phyloP scores from a whole-genome alignment of 1,140 invertebrate species.

The Ericerus pela region DNA sequence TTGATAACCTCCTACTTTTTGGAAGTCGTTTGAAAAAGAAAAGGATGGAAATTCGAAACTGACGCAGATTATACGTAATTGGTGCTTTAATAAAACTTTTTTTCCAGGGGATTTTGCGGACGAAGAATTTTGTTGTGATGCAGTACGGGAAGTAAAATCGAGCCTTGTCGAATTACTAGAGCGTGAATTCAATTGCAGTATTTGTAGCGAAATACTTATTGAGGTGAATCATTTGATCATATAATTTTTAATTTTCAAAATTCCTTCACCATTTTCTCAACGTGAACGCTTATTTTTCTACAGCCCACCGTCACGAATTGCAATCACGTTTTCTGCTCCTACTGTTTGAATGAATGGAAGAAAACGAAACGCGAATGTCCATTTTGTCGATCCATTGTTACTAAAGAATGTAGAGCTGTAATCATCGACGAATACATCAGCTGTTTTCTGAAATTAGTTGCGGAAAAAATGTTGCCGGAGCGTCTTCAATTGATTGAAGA shows the following conservation, averaged over 20 bases:
- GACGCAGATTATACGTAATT: no score
- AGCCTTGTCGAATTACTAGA: slow-evolving; percentile 51
- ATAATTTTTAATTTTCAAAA: not conserved
- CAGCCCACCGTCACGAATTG: slow-evolving; percentile 55
- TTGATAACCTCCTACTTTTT: not conserved
- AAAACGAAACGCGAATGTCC: slow-evolving; percentile 57
- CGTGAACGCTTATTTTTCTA: slow-evolving; percentile 18
- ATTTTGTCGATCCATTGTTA: slow-evolving; percentile 42
- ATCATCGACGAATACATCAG: not conserved
- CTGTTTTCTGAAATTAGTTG: not conserved
- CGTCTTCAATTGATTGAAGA: not conserved
- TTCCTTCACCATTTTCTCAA: not conserved
- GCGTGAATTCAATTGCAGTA: slow-evolving; percentile 56
- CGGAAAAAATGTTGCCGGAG: not conserved
- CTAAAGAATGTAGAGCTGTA: slow-evolving; percentile 34
- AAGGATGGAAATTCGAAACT: no score
- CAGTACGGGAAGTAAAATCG: slow-evolving; percentile 30
- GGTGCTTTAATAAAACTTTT: no score
- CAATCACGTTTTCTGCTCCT: slow-evolving; percentile 59
- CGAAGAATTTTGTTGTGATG: not conserved
- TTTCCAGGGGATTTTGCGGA: not conserved
- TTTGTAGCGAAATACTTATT: slow-evolving; percentile 64
- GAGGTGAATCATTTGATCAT: slow-evolving; percentile 24
- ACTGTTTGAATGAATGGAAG: slow-evolving; percentile 57
- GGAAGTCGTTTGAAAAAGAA: not conserved